Evolutionary conservation across 2,113 vertebrate genomes (phyloP), one percentile per base, ranked within the genome.

Genomic region (Nanorana parkeri): DNA sequence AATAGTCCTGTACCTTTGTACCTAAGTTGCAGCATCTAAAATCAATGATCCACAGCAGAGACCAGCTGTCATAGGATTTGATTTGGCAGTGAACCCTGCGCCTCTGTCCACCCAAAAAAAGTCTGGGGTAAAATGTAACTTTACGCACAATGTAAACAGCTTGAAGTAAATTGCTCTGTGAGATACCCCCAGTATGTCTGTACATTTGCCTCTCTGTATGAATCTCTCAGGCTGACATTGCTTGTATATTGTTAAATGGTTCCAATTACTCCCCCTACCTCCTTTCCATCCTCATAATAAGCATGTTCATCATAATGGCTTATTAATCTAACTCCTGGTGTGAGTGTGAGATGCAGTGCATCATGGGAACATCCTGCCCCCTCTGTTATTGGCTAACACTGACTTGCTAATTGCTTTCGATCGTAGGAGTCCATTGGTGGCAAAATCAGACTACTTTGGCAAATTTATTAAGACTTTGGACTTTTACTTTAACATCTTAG

Each of bases 261-360:
- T 91, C 89, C 92, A 92, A 92, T 93, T 93, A 93, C 89, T 88
- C 85, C 79, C 75, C 36, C 28, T 16, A 16, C 86, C 87, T 90
- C 74, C 0, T 86, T 85, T 83, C 87, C 87, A 16, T 80, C 88
- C 88, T 90, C 89, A 93, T 92, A 88, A 91, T 86, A 89, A 89
- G 90, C 89, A 87, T 86, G 88, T 90, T 92, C 87, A 90, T 89
- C 89, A 88, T 91, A 90, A 91, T 89, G 89, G 89, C 84, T 92
- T 92, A 91, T 91, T 91, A 92, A 93, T 93, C 91, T 88, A 51
- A 56, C 89, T 88, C 90, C 28, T 86, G 72, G 90, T 69, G 85
- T 80, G 89, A 86, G 85, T 87, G 80, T 89, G 63, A 65, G 69
- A 78, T 36, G 84, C 78, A 28, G 19, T 51, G 85, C 1, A 86